phyloP scores from a whole-genome alignment of 2,797 vertebrate species.

The Sebastes matsubarae region DNA sequence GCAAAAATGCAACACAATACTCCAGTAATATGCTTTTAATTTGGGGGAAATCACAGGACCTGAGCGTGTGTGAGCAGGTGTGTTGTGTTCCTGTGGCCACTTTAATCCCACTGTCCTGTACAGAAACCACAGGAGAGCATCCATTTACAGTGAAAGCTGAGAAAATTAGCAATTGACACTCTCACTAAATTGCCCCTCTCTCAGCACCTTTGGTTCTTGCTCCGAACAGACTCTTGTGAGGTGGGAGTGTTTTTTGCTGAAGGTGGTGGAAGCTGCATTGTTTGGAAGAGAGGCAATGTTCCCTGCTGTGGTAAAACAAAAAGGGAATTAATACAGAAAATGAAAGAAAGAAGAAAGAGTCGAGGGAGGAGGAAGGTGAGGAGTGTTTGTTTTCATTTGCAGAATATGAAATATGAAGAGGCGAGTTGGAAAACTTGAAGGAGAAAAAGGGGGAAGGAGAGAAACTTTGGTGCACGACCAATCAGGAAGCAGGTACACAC shows the following conservation, averaged over 20 bases:
- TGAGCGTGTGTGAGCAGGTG: not conserved
- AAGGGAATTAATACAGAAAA: constrained; percentile 18
- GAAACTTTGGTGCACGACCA: constrained; percentile 42
- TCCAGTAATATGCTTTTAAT: not conserved
- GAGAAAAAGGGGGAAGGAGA: constrained; percentile 37
- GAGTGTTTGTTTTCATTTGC: constrained; percentile 69
- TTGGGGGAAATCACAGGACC: not conserved
- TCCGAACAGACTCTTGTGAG: not conserved
- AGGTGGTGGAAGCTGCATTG: not conserved
- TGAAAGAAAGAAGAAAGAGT: not conserved
- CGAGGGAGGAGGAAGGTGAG: not conserved
- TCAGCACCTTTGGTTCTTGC: not conserved
- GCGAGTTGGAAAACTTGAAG: constrained; percentile 47
- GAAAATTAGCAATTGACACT: constrained; percentile 6
- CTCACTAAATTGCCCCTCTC: not conserved
- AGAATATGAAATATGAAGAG: constrained; percentile 68
- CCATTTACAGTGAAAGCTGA: not conserved
- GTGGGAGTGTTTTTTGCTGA: not conserved
- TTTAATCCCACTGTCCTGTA: not conserved
- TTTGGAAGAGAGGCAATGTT: constrained; percentile 7
- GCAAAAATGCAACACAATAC: not conserved
- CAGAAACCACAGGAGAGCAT: not conserved
- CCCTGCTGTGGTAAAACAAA: constrained; percentile 13
- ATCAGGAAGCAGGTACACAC: constrained; percentile 40
- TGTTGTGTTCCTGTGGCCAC: not conserved